Evolutionary conservation across 2,797 vertebrate species (phyloP).

Genomic region (Acanthiza pusilla): DNA sequence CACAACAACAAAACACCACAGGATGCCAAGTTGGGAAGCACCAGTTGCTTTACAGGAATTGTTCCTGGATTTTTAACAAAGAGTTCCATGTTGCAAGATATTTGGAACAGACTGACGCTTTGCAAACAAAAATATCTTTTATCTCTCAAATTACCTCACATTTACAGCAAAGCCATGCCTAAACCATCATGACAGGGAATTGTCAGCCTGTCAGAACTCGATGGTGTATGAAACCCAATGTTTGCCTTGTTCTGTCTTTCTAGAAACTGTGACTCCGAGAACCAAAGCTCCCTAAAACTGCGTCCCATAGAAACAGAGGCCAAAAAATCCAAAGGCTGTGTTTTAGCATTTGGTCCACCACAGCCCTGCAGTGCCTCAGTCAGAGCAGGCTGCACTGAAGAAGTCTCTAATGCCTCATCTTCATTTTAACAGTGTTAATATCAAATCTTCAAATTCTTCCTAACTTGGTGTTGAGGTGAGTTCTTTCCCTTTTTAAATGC

Average conservation of each 20-base stretch:
- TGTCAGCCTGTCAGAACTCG: neutral
- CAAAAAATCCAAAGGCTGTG: neutral
- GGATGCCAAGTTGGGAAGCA: neutral
- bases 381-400: neutral
- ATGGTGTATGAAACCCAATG: rapidly evolving
- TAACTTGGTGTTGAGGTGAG: neutral
- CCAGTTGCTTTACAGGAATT: neutral
- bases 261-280: neutral
- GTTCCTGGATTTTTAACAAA: neutral
- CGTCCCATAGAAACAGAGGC: neutral
- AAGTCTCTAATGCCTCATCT: neutral
- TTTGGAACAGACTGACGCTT: neutral
- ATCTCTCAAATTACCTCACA: neutral
- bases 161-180: neutral
- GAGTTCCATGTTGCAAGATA: neutral
- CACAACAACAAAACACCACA: neutral
- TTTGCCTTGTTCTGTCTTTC: neutral
- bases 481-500: neutral
- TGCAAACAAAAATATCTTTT: neutral
- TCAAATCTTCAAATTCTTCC: neutral
- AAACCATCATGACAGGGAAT: neutral
- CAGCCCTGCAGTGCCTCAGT: neutral
- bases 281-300: neutral
- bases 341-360: neutral
- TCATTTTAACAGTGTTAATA: neutral